Base-by-base conservation (phyloP, 2,797 vertebrate species). In the Clarias fuscus region DNA sequence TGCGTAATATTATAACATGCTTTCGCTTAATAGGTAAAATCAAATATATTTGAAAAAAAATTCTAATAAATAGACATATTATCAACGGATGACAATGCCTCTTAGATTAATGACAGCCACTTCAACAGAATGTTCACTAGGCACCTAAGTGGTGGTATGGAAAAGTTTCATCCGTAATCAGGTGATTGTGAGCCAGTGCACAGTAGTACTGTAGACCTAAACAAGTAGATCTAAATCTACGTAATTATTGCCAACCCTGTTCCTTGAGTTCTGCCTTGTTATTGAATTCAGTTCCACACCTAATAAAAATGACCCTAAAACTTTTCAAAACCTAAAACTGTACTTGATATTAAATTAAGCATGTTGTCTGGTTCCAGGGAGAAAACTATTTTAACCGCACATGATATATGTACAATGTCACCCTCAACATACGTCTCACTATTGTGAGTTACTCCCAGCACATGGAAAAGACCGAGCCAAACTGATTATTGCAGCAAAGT, bases 361-460 rank as follows among this genome's bases (percentile, higher is more conserved):
- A 7, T 22, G 64, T 43, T 76, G 30, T 43, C 64, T 86, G 18
- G 56, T 56, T 83, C 80, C 72, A 30, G 8, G 79, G 72, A 85
- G 58, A 71, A 33, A 84, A 83, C n/a, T n/a, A 67, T 20, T 81
- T 80, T 86, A 78, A 80, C 56, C 59, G 56, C 58, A 70, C 71
- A 75, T 24, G 7, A 15, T 83, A 62, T 85, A 76, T 80, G 83
- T 58, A 22, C 22, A 33, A 68, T 22, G 58, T 64, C 80, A 81
- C 58, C 75, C 64, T 20, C 53, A 81, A 78, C 84, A 84, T 85
- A 86, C 78, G 83, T 87, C 58, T 79, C 82, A 87, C 48, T 24
- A 58, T 84, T 88, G 84, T 75, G 84, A 88, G 84, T 83, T 84
- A 89, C 83, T 76, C 53, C 82, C 75, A 82, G 78, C 70, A 76